Base-by-base conservation (phyloP, 2,113 vertebrate species). In the Pteronura brasiliensis region DNA sequence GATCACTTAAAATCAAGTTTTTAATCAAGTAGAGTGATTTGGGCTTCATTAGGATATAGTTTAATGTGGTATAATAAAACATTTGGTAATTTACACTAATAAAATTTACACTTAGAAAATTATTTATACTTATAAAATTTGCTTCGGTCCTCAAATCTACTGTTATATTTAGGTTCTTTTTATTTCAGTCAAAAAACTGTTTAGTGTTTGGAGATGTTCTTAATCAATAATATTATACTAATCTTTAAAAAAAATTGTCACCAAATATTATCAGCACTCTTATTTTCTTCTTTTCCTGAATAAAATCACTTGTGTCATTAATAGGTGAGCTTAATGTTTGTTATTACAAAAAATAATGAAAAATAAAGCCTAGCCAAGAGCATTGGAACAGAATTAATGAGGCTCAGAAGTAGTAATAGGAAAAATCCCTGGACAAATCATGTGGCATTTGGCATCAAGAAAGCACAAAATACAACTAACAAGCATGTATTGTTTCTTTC, bases 381-480 rank as follows among this genome's bases (percentile, higher is more conserved):
- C 72, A 0, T 88, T 97, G 89, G 36, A 92, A 87, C 72, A 95
- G 74, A 90, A 82, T 0, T 91, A 82, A 93, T 93, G 34, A 55
- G 93, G 4, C 84, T 95, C 12, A 4, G 11, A 34, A 92, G 14
- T 25, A 57, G 47, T 96, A 31, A 52, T 63, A 82, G 81, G 77
- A 96, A 96, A 85, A 96, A 80, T 0, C 1, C 34, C 6, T 71
- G 15, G 72, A 91, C 29, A 44, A 95, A 96, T 42, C 49, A 31
- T 14, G 9, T 61, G 76, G 84, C 34, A 85, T 39, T 39, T 12
- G 59, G 42, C 44, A 96, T 57, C 23, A 92, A 95, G 95, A 96
- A 98, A 95, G 27, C 14, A 42, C 82, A 95, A 96, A 69, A 92
- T 44, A 23, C 29, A 97, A 86, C 55, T 81, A 74, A 91, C 96